phyloP scores from a whole-genome alignment of 2,113 vertebrate genomes.

The Saccopteryx bilineata region DNA sequence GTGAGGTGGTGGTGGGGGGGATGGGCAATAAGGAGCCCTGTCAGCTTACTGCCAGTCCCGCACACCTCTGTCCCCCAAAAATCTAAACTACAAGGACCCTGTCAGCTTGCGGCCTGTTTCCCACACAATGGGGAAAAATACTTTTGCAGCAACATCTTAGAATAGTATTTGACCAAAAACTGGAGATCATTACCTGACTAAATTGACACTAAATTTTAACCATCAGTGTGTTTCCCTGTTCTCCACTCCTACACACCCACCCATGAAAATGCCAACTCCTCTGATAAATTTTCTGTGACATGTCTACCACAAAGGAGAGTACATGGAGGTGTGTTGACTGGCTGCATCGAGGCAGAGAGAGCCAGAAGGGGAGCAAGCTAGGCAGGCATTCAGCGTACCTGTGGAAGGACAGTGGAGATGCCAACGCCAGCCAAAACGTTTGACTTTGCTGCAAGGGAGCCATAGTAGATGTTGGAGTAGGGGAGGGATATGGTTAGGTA shows the following conservation, averaged over 20 bases:
- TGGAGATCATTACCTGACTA: background rate
- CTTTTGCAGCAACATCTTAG: background rate
- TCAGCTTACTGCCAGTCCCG: no score
- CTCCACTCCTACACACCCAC: background rate
- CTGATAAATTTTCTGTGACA: background rate
- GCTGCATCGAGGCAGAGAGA: background rate
- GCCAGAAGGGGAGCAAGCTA: background rate
- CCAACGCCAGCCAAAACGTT: background rate
- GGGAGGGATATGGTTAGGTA: background rate
- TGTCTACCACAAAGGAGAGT: background rate
- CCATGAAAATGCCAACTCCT: background rate
- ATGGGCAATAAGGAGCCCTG: no score
- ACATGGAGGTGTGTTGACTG: background rate
- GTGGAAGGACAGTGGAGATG: background rate
- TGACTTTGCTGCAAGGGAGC: background rate
- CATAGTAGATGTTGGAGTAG: background rate
- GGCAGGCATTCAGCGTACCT: no score
- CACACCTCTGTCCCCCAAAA: no score
- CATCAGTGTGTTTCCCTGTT: background rate
- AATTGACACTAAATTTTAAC: background rate
- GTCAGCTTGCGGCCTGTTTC: no score
- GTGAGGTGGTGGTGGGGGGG: no score
- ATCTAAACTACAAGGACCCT: no score
- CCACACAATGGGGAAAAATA: background rate
- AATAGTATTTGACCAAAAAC: background rate